phyloP scores from a whole-genome alignment of 2,888 invertebrate species.

The Harpalus rubripes region DNA sequence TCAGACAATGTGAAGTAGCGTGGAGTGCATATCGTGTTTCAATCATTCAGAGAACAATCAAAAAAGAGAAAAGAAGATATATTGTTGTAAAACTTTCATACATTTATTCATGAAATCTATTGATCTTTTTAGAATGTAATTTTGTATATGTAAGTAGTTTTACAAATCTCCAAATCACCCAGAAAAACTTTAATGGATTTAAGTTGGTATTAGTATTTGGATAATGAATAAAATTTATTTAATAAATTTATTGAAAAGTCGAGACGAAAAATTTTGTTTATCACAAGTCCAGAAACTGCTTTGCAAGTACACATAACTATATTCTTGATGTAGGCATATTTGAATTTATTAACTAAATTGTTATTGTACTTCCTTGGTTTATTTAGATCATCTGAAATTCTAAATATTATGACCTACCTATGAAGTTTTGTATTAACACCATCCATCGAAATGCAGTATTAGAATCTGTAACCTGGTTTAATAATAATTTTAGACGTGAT shows the following conservation, averaged over 20 bases:
- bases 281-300: too few species aligned
- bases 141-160: slow-evolving; percentile 4
- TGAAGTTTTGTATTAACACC: background rate
- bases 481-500: background rate
- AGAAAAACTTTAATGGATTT: too few species aligned
- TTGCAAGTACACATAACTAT: too few species aligned
- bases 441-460: background rate
- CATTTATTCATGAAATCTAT: background rate
- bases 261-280: too few species aligned
- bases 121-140: background rate
- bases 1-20: background rate
- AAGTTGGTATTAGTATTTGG: too few species aligned
- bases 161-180: too few species aligned
- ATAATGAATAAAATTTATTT: too few species aligned
- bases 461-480: background rate
- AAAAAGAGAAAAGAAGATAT: background rate
- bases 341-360: too few species aligned
- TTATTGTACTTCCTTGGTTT: too few species aligned
- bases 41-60: background rate
- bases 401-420: background rate
- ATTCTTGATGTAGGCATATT: too few species aligned
- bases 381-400: too few species aligned
- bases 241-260: too few species aligned
- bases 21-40: background rate
- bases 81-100: background rate